Conservation (phyloP, 2,888 invertebrate species). For the Parochlus steinenii region DNA sequence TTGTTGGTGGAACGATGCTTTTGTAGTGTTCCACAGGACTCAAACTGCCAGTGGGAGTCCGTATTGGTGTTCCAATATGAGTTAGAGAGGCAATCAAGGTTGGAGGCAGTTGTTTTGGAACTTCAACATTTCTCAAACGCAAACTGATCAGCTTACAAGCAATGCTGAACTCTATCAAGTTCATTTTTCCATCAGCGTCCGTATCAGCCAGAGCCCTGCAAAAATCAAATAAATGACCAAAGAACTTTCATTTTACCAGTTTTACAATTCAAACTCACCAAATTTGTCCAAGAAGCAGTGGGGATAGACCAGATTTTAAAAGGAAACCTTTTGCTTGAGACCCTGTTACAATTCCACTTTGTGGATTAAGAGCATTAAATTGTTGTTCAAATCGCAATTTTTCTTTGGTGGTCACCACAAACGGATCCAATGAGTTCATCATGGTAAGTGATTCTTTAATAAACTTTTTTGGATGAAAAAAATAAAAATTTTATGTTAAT, state of each 20-base stretch:
- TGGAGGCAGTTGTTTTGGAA: constrained; percentile 75
- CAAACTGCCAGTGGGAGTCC: constrained; percentile 26
- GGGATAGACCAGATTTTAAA: constrained; percentile 80
- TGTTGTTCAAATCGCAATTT: constrained; percentile 79
- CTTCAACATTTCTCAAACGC: constrained; percentile 79
- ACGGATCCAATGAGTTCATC: constrained; percentile 47
- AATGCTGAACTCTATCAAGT: constrained; percentile 91
- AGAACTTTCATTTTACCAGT: constrained; percentile 2
- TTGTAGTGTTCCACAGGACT: constrained; percentile 20
- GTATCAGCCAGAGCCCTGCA: constrained; percentile 78
- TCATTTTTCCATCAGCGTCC: constrained; percentile 92
- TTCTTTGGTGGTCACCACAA: constrained; percentile 77
- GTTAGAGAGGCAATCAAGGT: constrained; percentile 50
- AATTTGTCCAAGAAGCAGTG: constrained; percentile 79
- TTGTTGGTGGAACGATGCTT: constrained; percentile 27
- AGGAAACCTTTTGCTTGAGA: constrained; percentile 89
- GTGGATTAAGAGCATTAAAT: constrained; percentile 73
- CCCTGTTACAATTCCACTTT: constrained; percentile 76
- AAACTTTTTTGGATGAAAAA: too few species aligned
- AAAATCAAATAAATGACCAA: constrained; percentile 13
- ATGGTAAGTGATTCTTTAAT: not conserved
- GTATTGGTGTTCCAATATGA: constrained; percentile 27
- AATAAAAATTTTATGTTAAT: too few species aligned
- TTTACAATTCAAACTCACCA: constrained; percentile 45
- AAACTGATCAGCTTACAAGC: constrained; percentile 93